These are phyloP conservation scores for Paralichthys olivaceus DNA, from an alignment of 2,113 vertebrate species.

Conservation along the genomic window DNA sequence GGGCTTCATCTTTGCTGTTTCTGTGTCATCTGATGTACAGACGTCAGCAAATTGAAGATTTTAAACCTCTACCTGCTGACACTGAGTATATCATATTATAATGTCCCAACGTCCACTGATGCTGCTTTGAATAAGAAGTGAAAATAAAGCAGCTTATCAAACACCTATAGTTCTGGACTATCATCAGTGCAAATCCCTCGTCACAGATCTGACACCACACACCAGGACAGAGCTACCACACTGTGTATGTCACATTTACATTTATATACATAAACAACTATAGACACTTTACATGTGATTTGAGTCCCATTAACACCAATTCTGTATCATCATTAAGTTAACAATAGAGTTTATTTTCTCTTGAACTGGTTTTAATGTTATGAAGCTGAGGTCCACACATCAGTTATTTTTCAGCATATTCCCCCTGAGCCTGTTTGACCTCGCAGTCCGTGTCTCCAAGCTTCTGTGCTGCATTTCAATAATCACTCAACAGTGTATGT, in stretches of 20 bases:
- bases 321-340: not conserved
- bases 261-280: too few species aligned
- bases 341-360: not conserved
- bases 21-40: constrained; percentile 6
- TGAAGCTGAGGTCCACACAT: not conserved
- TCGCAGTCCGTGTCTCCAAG: not conserved
- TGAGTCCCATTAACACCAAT: not conserved
- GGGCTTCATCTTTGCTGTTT: constrained; percentile 18
- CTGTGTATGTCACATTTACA: too few species aligned
- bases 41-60: not conserved
- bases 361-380: not conserved
- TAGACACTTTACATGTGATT: too few species aligned
- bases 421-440: not conserved
- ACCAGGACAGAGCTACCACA: too few species aligned
- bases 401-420: constrained; percentile 4
- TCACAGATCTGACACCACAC: too few species aligned
- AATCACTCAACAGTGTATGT: not conserved
- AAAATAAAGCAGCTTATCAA: too few species aligned
- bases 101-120: not conserved
- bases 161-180: too few species aligned
- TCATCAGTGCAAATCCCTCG: too few species aligned
- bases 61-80: not conserved
- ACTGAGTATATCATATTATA: not conserved
- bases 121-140: too few species aligned
- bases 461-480: not conserved